Conservation (phyloP, 2,113 vertebrate species). For the Peromyscus leucopus region DNA sequence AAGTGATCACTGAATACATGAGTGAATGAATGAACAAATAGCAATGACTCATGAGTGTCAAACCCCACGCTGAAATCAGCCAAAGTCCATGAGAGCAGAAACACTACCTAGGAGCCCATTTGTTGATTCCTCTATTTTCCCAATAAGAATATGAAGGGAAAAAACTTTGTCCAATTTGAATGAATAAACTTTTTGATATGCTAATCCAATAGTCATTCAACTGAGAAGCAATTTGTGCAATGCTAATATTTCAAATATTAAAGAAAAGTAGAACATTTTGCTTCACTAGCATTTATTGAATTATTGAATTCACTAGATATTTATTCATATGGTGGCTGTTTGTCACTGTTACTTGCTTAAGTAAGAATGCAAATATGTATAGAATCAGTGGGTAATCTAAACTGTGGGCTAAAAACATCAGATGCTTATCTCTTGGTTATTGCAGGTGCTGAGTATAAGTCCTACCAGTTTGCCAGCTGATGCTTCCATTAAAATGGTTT, state of each 20-base stretch:
- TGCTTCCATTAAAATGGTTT: constrained; percentile 35
- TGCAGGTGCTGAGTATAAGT: not conserved
- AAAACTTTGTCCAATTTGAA: not conserved
- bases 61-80: not conserved
- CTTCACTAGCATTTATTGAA: constrained; percentile 14
- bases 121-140: constrained; percentile 4
- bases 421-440: not conserved
- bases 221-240: constrained; percentile 1
- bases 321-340: not conserved
- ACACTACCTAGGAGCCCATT: not conserved
- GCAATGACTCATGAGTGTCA: constrained; percentile 3
- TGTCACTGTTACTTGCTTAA: constrained; percentile 20
- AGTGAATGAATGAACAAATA: not conserved
- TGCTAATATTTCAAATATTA: constrained; percentile 40
- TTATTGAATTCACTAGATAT: not conserved
- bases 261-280: constrained; percentile 45
- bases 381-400: constrained; percentile 33
- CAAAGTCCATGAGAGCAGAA: not conserved
- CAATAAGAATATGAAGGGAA: not conserved
- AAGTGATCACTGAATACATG: not conserved
- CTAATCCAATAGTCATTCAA: not conserved
- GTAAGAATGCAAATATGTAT: not conserved
- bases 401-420: constrained; percentile 26
- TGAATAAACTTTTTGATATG: not conserved
- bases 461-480: not conserved